phyloP scores from a whole-genome alignment of 1,140 invertebrate species.

The Drosophila rufa region DNA sequence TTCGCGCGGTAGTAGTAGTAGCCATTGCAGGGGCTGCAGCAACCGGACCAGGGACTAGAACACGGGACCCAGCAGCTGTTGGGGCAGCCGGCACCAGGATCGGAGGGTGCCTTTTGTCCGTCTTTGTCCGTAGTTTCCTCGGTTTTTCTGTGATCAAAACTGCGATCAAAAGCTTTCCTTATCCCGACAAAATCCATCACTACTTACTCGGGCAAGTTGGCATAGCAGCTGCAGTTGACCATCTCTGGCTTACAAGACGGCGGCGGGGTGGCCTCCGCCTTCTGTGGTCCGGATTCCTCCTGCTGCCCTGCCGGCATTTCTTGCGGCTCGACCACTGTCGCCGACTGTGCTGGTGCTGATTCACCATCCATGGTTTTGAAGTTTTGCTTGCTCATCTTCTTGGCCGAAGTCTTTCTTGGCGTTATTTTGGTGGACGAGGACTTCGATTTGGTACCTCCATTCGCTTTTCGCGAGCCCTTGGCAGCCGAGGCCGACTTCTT shows the following conservation, averaged over 20 bases:
- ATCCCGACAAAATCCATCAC: too few species aligned
- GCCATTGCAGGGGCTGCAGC: slow-evolving; percentile 49
- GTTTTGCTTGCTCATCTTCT: background rate
- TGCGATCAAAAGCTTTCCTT: background rate
- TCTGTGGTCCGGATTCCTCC: too few species aligned
- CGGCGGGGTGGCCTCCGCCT: too few species aligned
- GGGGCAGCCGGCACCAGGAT: background rate
- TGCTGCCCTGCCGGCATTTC: too few species aligned
- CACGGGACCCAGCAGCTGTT: slow-evolving; percentile 11
- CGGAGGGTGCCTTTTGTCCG: background rate
- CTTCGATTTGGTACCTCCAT: background rate
- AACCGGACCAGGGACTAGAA: slow-evolving; percentile 14
- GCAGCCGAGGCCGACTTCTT: background rate
- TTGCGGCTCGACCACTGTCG: too few species aligned
- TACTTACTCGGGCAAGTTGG: slow-evolving; percentile 20
- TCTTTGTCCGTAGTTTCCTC: too few species aligned
- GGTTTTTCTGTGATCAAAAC: background rate
- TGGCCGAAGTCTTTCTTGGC: too few species aligned
- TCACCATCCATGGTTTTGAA: too few species aligned
- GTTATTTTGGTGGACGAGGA: background rate
- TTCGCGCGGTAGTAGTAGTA: slow-evolving; percentile 37
- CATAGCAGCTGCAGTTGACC: slow-evolving; percentile 22
- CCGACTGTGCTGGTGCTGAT: too few species aligned
- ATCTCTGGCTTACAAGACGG: background rate
- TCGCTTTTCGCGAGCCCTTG: background rate